Evolutionary conservation across 1,140 invertebrate genomes (phyloP).

Genomic region (Dinothrombium tinctorium): DNA sequence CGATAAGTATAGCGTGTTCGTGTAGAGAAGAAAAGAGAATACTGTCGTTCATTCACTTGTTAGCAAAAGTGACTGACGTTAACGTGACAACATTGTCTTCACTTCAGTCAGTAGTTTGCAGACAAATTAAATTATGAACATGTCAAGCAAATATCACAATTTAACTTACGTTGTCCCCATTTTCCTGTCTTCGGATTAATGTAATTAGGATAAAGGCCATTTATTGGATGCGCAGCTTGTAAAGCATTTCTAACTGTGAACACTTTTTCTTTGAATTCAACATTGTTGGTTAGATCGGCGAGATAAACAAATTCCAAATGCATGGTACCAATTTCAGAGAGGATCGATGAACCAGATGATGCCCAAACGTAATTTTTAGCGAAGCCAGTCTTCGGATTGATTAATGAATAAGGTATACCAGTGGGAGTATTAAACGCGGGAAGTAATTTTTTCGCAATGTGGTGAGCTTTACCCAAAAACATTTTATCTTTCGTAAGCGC

Average conservation of each 20-base stretch:
- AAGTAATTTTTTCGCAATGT: constrained; percentile 73
- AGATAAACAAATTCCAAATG: constrained; percentile 91
- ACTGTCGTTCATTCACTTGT: too few species aligned
- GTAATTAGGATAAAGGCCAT: constrained; percentile 88
- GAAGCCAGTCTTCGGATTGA: constrained; percentile 50
- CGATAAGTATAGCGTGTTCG: too few species aligned
- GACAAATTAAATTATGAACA: too few species aligned
- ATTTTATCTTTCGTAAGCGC: constrained; percentile 79
- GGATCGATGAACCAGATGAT: constrained; percentile 77
- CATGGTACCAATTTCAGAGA: constrained; percentile 89
- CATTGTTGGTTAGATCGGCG: constrained; percentile 77
- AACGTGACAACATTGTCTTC: too few species aligned
- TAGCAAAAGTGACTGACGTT: too few species aligned
- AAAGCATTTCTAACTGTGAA: constrained; percentile 50
- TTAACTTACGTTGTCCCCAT: constrained; percentile 74
- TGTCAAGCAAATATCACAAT: too few species aligned
- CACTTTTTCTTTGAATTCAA: constrained; percentile 63
- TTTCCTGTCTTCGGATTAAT: constrained; percentile 81
- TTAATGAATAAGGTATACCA: constrained; percentile 84
- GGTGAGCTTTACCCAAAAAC: constrained; percentile 75
- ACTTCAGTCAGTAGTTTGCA: too few species aligned
- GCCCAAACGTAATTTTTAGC: constrained; percentile 95
- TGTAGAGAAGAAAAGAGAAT: too few species aligned
- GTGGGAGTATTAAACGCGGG: constrained; percentile 94
- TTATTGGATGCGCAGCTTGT: constrained; percentile 57